These are phyloP conservation scores for Dendrocopos noguchii DNA, from an alignment of 2,113 vertebrate genomes.

Conservation along the genomic window DNA sequence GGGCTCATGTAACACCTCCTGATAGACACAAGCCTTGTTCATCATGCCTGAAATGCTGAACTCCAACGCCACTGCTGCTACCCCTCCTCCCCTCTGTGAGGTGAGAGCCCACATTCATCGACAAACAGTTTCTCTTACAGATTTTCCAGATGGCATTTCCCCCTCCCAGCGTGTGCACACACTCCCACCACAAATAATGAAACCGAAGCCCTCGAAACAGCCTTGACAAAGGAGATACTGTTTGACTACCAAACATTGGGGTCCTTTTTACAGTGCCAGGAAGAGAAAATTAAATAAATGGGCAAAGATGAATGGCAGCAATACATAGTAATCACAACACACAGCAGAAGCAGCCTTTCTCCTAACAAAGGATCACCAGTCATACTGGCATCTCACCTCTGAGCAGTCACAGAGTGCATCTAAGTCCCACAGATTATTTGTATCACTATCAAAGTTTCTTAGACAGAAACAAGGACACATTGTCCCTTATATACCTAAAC, in stretches of 20 bases:
- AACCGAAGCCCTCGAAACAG: not conserved
- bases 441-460: not conserved
- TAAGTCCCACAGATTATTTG: not conserved
- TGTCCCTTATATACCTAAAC: not conserved
- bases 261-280: slow-evolving; percentile 10
- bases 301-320: not conserved
- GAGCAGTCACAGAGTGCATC: accelerated
- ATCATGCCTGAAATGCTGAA: slow-evolving; percentile 17
- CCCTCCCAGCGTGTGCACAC: not conserved
- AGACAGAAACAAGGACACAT: not conserved
- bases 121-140: slow-evolving; percentile 40
- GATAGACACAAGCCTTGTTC: slow-evolving; percentile 21
- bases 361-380: not conserved
- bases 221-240: slow-evolving; percentile 4
- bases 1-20: not conserved
- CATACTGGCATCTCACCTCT: accelerated
- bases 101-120: slow-evolving; percentile 49
- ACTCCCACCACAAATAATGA: slow-evolving; percentile 31
- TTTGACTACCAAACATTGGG: slow-evolving; percentile 16
- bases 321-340: not conserved
- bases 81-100: not conserved
- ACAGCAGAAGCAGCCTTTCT: not conserved
- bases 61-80: not conserved
- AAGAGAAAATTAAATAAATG: slow-evolving; percentile 9
- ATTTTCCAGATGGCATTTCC: slow-evolving; percentile 39